Evolutionary conservation across 2,888 invertebrate genomes (phyloP).

Genomic region (Lycocerus yunnanus): DNA sequence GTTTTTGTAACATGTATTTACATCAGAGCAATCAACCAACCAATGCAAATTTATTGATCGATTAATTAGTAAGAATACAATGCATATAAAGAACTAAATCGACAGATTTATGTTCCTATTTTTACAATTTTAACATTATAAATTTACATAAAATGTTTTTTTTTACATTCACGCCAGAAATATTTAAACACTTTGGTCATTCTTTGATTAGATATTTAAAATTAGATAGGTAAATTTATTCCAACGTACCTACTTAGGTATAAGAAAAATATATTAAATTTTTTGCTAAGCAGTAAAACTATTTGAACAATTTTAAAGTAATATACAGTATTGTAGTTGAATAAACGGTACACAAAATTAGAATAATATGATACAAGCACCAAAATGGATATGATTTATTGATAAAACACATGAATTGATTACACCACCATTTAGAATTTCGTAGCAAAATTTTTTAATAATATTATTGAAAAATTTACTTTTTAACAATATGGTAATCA

Average conservation of each 20-base stretch:
- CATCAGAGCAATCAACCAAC: constrained; percentile 42
- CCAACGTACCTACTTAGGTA: constrained; percentile 16
- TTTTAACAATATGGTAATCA: constrained; percentile 5
- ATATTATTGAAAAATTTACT: constrained; percentile 16
- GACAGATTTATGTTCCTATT: constrained; percentile 35
- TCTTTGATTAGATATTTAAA: constrained; percentile 28
- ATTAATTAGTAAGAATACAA: constrained; percentile 44
- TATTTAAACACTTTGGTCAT: constrained; percentile 41
- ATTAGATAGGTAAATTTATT: constrained; percentile 10
- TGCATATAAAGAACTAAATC: constrained; percentile 37
- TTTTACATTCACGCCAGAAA: constrained; percentile 34
- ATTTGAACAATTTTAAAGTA: constrained; percentile 11
- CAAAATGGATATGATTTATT: constrained; percentile 37
- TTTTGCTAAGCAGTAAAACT: constrained; percentile 12
- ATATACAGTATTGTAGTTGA: constrained; percentile 18
- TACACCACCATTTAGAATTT: constrained; percentile 29
- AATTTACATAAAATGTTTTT: constrained; percentile 42
- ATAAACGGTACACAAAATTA: constrained; percentile 11
- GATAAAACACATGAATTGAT: constrained; percentile 21
- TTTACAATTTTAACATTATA: constrained; percentile 45
- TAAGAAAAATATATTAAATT: constrained; percentile 20
- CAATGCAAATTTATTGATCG: constrained; percentile 37
- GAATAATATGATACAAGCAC: constrained; percentile 16
- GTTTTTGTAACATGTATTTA: constrained; percentile 48
- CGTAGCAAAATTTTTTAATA: constrained; percentile 18